A percentile compares a stretch with the other conserved stretches of the same genome.
Conservation (phyloP, 53 echinoderm and acorn worm genomes). For the Zoroaster sp. region DNA sequence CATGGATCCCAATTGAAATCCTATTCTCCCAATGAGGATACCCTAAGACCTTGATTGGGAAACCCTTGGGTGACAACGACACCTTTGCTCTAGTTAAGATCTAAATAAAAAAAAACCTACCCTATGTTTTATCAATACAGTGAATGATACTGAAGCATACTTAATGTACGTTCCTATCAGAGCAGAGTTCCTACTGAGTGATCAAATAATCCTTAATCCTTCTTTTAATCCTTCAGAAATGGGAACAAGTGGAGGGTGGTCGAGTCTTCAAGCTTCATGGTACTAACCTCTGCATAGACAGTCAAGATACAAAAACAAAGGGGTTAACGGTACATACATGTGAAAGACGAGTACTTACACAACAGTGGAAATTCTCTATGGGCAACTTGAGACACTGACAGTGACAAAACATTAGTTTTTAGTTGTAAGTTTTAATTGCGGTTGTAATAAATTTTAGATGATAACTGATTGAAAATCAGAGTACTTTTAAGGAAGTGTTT, state of each 20-base stretch:
- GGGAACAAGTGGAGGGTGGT: constrained; percentile 86
- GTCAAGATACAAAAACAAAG: constrained; percentile 63
- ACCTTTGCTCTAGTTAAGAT: too few species aligned
- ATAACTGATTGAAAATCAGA: not conserved
- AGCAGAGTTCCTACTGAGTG: too few species aligned
- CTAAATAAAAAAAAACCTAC: too few species aligned
- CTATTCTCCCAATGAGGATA: too few species aligned
- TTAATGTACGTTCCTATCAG: too few species aligned
- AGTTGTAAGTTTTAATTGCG: not conserved
- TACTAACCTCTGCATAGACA: constrained; percentile 85
- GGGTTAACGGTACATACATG: constrained; percentile 79
- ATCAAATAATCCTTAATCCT: too few species aligned
- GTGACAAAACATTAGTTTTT: not conserved
- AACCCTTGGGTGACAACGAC: too few species aligned
- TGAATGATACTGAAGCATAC: too few species aligned
- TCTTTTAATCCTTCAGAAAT: constrained; percentile 69
- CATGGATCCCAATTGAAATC: too few species aligned
- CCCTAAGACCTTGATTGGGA: too few species aligned
- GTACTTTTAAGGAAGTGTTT: not conserved
- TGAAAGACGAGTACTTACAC: constrained; percentile 71
- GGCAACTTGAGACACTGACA: constrained; percentile 76
- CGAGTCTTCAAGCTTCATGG: constrained; percentile 75
- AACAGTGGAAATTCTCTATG: constrained; percentile 97
- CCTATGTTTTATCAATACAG: too few species aligned
- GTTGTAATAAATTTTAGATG: not conserved